A percentile compares a stretch with the other conserved stretches of the same genome.
These are phyloP conservation scores for Enoplosus armatus DNA, from an alignment of 2,797 vertebrate genomes.

Conservation along the genomic window DNA sequence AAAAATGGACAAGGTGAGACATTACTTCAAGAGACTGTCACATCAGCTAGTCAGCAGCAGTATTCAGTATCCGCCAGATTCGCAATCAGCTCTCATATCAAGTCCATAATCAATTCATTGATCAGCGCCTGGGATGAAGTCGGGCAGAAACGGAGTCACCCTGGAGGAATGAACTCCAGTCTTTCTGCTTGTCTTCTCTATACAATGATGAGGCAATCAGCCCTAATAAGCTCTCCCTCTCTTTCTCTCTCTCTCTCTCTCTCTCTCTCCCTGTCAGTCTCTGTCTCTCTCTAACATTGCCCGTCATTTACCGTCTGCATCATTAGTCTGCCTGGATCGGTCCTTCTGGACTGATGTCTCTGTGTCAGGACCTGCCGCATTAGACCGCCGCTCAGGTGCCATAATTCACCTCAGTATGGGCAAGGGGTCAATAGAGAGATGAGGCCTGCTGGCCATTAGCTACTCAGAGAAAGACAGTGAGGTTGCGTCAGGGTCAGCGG, in stretches of 20 bases:
- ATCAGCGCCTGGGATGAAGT: conserved; percentile 74
- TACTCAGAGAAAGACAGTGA: conserved; percentile 73
- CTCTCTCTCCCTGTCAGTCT: conserved; percentile 40
- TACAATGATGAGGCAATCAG: conserved; percentile 79
- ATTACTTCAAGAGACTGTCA: conserved; percentile 54
- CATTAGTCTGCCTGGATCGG: conserved; percentile 75
- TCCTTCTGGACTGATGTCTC: conserved; percentile 77
- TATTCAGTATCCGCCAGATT: conserved; percentile 56
- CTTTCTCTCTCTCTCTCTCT: conserved; percentile 17
- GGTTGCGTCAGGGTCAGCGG: conserved; percentile 72
- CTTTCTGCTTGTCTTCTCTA: conserved; percentile 65
- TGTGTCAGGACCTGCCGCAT: conserved; percentile 77
- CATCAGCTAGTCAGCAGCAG: conserved; percentile 57
- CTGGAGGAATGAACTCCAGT: conserved; percentile 76
- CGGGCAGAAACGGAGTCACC: conserved; percentile 72
- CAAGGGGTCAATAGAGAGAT: conserved; percentile 80
- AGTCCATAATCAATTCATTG: conserved; percentile 83
- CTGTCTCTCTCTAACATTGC: conserved; percentile 61
- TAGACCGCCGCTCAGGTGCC: conserved; percentile 76
- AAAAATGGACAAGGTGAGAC: conserved; percentile 45
- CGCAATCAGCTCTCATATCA: conserved; percentile 69
- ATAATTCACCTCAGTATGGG: conserved; percentile 80
- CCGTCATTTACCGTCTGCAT: conserved; percentile 81
- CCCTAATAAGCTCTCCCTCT: conserved; percentile 68
- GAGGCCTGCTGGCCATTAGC: conserved; percentile 78